Base-by-base conservation (phyloP, 2,797 vertebrate species). In the Hoplostethus atlanticus region DNA sequence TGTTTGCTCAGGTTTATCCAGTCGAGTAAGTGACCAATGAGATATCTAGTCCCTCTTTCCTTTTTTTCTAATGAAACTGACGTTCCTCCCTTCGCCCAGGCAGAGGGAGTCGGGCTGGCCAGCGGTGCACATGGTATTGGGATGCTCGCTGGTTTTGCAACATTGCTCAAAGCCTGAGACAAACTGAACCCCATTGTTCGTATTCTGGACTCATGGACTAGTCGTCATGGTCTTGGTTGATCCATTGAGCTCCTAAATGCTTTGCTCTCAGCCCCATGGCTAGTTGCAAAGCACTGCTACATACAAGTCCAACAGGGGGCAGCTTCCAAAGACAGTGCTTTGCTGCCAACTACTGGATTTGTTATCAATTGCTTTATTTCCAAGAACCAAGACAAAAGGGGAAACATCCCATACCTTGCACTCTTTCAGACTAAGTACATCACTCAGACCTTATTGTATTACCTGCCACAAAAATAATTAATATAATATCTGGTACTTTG, bases 301-400 rank as follows among this genome's bases (percentile, higher is more conserved):
- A 8, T 10, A 79, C 55, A 72, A 52, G 68, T 63, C 47, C 71
- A 67, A 42, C 51, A 69, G 81, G 79, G 88, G 77, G 55, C 90
- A 91, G 91, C 89, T 82, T 91, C 88, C 87, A 90, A 51, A 44
- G 11, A 54, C 61, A 78, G 61, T 48, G 57, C 71, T 44, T 9
- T 16, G 56, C 75, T 66, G 62, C 28, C 73, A 62, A 57, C 58
- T 16, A 40, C 73, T 64, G 56, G 56, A 59, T 30, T 31, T 31
- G 2, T 8, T 3, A n/a, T 15, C 15, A 4, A n/a, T 16, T 47
- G 46, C 46, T 47, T n/a, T n/a, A n/a, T n/a, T 47, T 47, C 15
- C 13, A n/a, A 4, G 13, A 47, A n/a, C 15, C 46, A 47, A n/a
- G 16, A n/a, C 16, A 15, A 47, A 47, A 15, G 46, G 40, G 40